Evolutionary conservation across 2,888 invertebrate genomes (phyloP).

Genomic region (Eilema sororculum): DNA sequence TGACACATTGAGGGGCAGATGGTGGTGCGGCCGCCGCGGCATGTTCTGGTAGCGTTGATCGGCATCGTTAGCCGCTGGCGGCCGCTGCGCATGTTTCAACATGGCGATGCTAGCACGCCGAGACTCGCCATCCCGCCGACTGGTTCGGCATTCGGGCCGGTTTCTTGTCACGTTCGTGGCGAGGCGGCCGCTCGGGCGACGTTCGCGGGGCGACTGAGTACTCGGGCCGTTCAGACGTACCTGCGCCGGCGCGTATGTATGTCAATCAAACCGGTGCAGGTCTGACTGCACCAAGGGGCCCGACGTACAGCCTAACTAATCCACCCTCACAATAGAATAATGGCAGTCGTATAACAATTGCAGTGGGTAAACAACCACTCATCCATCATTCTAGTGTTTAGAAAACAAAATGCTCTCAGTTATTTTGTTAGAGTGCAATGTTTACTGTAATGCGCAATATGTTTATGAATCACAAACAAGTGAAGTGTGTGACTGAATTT

Average conservation of each 20-base stretch:
- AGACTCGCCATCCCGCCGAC: conserved; percentile 80
- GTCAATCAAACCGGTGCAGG: conserved; percentile 73
- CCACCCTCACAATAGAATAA: conserved; percentile 67
- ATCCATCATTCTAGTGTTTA: conserved; percentile 34
- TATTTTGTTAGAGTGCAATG: conserved; percentile 23
- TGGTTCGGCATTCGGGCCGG: conserved; percentile 78
- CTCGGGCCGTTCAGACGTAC: conserved; percentile 48
- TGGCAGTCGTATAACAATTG: conserved; percentile 47
- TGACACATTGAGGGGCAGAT: conserved; percentile 90
- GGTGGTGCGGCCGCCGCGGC: conserved; percentile 87
- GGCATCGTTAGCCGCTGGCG: conserved; percentile 84
- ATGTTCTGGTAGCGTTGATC: conserved; percentile 87
- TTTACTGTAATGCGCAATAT: conserved; percentile 4
- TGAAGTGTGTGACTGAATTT: too few relatives aligned
- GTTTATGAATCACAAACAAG: neutral
- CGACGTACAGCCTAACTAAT: conserved; percentile 47
- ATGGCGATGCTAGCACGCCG: conserved; percentile 84
- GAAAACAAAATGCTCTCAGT: conserved; percentile 34
- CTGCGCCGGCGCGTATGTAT: conserved; percentile 74
- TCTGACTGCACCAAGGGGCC: conserved; percentile 53
- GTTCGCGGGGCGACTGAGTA: conserved; percentile 70
- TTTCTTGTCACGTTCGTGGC: conserved; percentile 50
- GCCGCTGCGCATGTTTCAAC: conserved; percentile 91
- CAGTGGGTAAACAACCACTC: conserved; percentile 35
- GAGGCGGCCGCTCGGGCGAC: conserved; percentile 66